Evolutionary conservation across 2,888 invertebrate species (phyloP), one percentile per base, ranked within the genome.

Genomic region (Sinhomidia bicolor): DNA sequence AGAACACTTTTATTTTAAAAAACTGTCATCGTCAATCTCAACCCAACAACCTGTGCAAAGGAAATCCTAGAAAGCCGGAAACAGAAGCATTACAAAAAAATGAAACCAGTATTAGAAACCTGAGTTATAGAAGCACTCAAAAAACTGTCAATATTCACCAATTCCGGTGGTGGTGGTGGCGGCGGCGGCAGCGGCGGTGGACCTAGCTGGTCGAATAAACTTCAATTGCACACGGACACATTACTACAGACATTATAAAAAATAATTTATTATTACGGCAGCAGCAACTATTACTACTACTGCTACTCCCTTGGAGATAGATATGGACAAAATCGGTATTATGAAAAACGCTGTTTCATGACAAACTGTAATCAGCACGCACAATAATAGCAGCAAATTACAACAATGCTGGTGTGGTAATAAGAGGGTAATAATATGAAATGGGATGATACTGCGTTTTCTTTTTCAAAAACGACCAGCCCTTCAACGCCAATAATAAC

Each of bases 41-140:
- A 76, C 41, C 68, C 23, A 76, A 76, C 76, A 51, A 29, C 44
- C n/a, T n/a, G 9, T n/a, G 29, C 51, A 78, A 78, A 78, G 82
- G 82, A 88, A 83, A 83, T 83, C 78, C 78, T 82, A 88, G 78
- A 88, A 83, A 83, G 41, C 82, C 88, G 88, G 88, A 88, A 88
- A 78, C 76, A 57, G 87, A 88, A 82, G 87, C 87, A 82, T 62
- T 88, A 88, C 85, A 86, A 86, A 81, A 44, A 78, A 14, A 1
- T 9, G 12, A 23, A 41, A 20, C 36, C 4, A 2, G 17, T 20
- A 23, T 0, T 36, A 41, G 41, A 41, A 71, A 71, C 41, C 68
- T 36, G 68, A 71, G 41, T 71, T 71, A 47, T 3, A 71, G 76
- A 23, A 14, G 29, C 76, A 76, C 51, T 76, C 51, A 29, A 51